Evolutionary conservation across 2,888 invertebrate genomes (phyloP).

Genomic region (Phyto melanocephala): DNA sequence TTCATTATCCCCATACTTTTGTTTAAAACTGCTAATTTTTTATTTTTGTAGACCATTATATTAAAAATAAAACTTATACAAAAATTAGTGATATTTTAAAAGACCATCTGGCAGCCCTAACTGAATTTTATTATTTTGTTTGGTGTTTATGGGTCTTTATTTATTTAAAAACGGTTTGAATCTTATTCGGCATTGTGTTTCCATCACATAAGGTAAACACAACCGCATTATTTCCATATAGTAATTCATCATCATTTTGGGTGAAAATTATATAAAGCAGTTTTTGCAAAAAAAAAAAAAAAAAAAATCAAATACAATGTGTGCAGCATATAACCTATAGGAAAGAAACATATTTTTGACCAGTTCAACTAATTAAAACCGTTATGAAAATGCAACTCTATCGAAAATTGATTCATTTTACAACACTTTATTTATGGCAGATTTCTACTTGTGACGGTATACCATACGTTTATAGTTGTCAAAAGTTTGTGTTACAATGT

Average conservation of each 20-base stretch:
- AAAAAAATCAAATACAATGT: background rate
- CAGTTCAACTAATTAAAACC: background rate
- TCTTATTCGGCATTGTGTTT: constrained; percentile 78
- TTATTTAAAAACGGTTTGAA: constrained; percentile 39
- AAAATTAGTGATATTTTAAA: too few species aligned
- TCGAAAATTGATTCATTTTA: constrained; percentile 40
- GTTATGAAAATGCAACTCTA: constrained; percentile 64
- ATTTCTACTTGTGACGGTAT: constrained; percentile 8
- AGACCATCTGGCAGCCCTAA: too few species aligned
- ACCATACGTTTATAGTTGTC: constrained; percentile 28
- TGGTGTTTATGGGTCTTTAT: background rate
- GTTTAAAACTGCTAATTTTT: too few species aligned
- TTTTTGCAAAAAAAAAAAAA: background rate
- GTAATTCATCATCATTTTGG: constrained; percentile 34
- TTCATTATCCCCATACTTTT: too few species aligned
- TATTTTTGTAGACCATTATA: too few species aligned
- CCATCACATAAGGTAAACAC: constrained; percentile 74
- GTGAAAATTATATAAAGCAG: background rate
- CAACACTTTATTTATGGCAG: constrained; percentile 63
- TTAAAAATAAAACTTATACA: too few species aligned
- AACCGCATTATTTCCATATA: constrained; percentile 54
- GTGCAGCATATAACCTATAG: background rate
- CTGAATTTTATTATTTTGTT: too few species aligned
- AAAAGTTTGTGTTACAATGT: constrained; percentile 25
- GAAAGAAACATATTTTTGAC: background rate